A percentile compares a stretch with the other conserved stretches of the same genome.
phyloP scores from a whole-genome alignment of 2,797 vertebrate species.

The Nannoperca obscura region DNA sequence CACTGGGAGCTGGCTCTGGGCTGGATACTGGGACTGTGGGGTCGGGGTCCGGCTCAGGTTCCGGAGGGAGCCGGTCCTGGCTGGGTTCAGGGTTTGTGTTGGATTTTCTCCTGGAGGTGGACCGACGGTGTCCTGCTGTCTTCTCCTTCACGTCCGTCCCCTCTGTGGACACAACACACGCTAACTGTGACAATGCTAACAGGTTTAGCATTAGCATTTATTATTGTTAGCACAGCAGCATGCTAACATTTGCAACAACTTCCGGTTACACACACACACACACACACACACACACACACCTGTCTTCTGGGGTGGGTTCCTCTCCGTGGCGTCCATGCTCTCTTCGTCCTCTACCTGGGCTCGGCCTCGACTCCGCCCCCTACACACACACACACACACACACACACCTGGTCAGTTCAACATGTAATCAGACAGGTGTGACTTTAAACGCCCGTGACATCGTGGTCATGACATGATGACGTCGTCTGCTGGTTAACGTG shows the following conservation, averaged over 20 bases:
- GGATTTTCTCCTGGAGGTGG: constrained; percentile 67
- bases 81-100: constrained; percentile 36
- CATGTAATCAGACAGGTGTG: no score
- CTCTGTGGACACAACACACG: constrained; percentile 50
- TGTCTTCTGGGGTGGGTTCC: constrained; percentile 85
- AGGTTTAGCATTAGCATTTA: no score
- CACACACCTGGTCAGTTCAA: background rate
- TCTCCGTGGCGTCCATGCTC: constrained; percentile 90
- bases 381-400: constrained; percentile 46
- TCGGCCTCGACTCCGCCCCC: constrained; percentile 92
- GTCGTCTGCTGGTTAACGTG: no score
- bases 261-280: no score
- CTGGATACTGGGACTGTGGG: background rate
- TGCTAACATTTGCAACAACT: no score
- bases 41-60: constrained; percentile 6
- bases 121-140: constrained; percentile 74
- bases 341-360: constrained; percentile 92
- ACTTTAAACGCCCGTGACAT: no score
- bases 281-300: no score
- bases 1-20: constrained; percentile 12
- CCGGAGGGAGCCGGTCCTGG: constrained; percentile 2
- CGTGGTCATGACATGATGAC: no score
- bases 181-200: no score
- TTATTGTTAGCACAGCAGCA: no score
- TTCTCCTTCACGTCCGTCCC: constrained; percentile 67